phyloP scores from a whole-genome alignment of 2,797 vertebrate species.

The Crocidura indochinensis region DNA sequence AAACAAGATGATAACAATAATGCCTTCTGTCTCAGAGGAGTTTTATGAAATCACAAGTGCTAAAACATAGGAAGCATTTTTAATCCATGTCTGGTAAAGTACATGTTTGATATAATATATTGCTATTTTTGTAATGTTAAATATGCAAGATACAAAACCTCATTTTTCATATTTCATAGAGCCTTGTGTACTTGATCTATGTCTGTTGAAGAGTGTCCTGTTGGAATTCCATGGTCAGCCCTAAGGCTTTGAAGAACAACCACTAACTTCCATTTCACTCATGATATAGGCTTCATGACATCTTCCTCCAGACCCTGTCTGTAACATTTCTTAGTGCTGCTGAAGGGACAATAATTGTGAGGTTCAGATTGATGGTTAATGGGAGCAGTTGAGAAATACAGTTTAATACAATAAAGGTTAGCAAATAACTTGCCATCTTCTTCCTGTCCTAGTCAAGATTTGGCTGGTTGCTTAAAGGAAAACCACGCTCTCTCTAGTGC shows the following conservation, averaged over 20 bases:
- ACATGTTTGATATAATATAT: neutral
- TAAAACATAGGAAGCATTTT: neutral
- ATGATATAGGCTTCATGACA: fast-evolving
- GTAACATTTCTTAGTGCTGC: neutral
- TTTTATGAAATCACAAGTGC: neutral
- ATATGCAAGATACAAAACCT: neutral
- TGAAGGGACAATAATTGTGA: neutral
- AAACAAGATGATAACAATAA: neutral
- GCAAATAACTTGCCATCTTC: neutral
- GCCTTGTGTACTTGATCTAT: neutral
- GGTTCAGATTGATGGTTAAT: neutral
- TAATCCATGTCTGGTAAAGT: neutral
- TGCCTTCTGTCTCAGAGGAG: neutral
- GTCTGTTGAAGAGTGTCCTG: neutral
- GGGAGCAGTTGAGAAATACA: neutral
- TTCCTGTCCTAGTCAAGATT: neutral
- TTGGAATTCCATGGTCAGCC: neutral
- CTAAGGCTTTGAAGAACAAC: fast-evolving
- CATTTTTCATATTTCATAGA: neutral
- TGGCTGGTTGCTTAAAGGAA: neutral
- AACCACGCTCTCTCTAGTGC: neutral
- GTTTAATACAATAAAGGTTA: neutral
- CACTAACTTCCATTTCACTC: neutral
- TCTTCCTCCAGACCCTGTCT: neutral
- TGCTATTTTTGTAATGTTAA: neutral